Evolutionary conservation across 2,113 vertebrate species (phyloP).

Genomic region (Paradoxurus hermaphroditus): DNA sequence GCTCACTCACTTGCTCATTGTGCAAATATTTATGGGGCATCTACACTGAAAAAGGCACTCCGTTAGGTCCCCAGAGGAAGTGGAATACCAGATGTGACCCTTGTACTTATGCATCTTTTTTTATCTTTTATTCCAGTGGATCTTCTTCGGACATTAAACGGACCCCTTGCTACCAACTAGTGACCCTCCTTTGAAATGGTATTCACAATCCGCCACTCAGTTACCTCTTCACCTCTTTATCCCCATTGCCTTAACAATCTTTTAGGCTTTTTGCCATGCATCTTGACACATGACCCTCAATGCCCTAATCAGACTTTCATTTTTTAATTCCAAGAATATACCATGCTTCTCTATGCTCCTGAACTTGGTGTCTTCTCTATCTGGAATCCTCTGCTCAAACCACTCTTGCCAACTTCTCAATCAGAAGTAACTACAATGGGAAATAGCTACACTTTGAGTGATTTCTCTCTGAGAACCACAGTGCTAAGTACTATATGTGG

Average conservation of each 20-base stretch:
- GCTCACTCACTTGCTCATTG: neutral
- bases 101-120: neutral
- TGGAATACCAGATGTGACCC: neutral
- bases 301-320: neutral
- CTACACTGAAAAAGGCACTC: neutral
- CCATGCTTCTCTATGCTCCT: neutral
- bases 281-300: neutral
- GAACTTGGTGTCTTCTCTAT: neutral
- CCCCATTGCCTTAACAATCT: neutral
- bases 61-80: neutral
- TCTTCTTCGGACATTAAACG: neutral
- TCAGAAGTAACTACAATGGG: neutral
- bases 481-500: neutral
- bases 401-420: neutral
- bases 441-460: neutral
- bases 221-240: neutral
- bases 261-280: neutral
- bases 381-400: neutral
- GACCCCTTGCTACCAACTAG: rapidly evolving
- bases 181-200: neutral
- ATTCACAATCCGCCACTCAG: neutral
- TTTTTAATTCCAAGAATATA: neutral
- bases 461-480: neutral
- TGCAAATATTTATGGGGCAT: neutral
- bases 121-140: too few relatives aligned